Base-by-base conservation (phyloP, 2,113 vertebrate genomes). In the Rhinopomastus cyanomelas region DNA sequence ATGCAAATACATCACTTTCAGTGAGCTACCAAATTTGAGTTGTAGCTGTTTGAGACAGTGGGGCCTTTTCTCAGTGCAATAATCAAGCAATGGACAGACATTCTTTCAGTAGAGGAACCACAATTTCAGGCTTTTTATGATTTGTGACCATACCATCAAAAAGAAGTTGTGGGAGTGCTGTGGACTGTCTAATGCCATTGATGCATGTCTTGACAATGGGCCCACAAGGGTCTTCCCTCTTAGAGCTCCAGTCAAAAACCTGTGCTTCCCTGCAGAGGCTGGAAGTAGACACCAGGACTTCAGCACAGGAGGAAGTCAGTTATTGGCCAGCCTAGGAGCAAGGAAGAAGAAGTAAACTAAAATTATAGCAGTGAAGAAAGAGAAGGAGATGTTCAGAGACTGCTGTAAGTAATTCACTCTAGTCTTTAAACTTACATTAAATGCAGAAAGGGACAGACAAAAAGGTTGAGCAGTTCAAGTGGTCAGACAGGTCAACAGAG, bases 221-320 rank as follows among this genome's bases (percentile, higher is more conserved):
- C 2, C 14, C 22, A 7, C 3, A 6, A 39, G 20, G 27, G 21
- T 0, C 1, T 21, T 30, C 11, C 5, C 34, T 42, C 13, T n/a
- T 18, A 49, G 30, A 56, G 10, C 16, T 56, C 55, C 26, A 55
- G 27, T 36, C 26, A 61, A 49, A 80, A 56, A 53, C 16, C 15
- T 2, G 0, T n/a, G 26, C 18, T 13, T 61, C 26, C 49, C 13
- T 0, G 1, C 20, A 37, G 36, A 25, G 15, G 4, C 17, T n/a
- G 37, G 22, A 11, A 49, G 8, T 12, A n/a, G 18, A n/a, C 7
- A 12, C 16, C 23, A 79, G 30, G 18, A 30, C 18, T 30, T 56
- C 29, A 39, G 12, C 2, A 0, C 12, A 16, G 13, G 8, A 42
- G 11, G 36, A 61, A 68, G 30, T 12, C 23, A 49, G 14, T 39